Conservation (phyloP, 1,140 invertebrate species). For the Semibalanus balanoides region DNA sequence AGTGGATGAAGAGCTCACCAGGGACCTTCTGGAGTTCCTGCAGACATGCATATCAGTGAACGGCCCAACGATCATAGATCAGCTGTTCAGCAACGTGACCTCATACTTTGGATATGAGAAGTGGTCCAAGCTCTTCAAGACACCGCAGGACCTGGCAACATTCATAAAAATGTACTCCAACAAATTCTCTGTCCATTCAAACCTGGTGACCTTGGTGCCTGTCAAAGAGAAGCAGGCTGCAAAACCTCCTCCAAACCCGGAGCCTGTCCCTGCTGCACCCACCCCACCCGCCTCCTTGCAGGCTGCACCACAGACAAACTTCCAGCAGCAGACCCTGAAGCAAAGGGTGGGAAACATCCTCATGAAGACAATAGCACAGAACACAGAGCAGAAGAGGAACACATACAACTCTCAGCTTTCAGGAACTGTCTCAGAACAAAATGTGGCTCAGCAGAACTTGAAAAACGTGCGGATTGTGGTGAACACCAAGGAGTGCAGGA, state of each 20-base stretch:
- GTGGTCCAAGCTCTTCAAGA: conserved; percentile 71
- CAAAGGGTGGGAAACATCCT: conserved; percentile 74
- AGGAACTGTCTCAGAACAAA: conserved; percentile 2
- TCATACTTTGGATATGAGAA: conserved; percentile 34
- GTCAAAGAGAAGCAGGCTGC: conserved; percentile 5
- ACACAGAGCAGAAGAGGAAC: conserved; percentile 26
- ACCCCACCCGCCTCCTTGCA: not conserved
- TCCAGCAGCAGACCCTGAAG: conserved; percentile 54
- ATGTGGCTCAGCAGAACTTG: not conserved
- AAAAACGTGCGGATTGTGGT: conserved; percentile 35
- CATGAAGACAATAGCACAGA: conserved; percentile 75
- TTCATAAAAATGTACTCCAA: conserved; percentile 81
- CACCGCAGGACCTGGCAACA: conserved; percentile 63
- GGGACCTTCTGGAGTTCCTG: conserved; percentile 59
- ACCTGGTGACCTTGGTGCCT: conserved; percentile 55
- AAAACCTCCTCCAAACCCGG: not conserved
- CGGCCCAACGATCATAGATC: conserved; percentile 48
- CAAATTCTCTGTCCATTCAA: conserved; percentile 63
- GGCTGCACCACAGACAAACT: not conserved
- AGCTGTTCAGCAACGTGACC: conserved; percentile 65
- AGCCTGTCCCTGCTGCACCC: not conserved
- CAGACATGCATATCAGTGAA: conserved; percentile 58
- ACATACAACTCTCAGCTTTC: not conserved
- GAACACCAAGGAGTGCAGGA: conserved; percentile 51
- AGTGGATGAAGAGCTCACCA: conserved; percentile 61